Conservation (phyloP, 2,797 vertebrate species). For the Eidolon dupreanum region DNA sequence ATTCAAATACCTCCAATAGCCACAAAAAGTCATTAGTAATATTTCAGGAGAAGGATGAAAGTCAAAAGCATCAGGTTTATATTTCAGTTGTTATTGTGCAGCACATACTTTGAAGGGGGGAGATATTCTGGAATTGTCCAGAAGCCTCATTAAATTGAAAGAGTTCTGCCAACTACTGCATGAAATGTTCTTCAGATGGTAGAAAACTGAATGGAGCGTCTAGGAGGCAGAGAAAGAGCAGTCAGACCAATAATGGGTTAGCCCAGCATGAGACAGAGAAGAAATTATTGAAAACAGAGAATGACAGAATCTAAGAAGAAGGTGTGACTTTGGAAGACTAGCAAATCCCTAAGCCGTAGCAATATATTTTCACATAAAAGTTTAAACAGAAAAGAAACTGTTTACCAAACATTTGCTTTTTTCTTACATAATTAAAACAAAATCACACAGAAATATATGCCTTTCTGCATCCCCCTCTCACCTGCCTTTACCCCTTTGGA, state of each 20-base stretch:
- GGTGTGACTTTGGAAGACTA: neutral
- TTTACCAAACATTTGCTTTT: neutral
- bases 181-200: neutral
- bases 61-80: neutral
- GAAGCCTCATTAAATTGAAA: neutral
- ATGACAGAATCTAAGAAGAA: neutral
- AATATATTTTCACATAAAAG: neutral
- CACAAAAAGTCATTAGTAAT: conserved; percentile 21
- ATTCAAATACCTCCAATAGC: neutral
- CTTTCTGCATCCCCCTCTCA: neutral
- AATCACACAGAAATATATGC: neutral
- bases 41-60: conserved; percentile 31
- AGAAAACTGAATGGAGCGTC: neutral
- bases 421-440: neutral
- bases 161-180: neutral
- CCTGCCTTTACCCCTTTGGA: neutral
- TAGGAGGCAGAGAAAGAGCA: neutral
- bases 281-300: neutral
- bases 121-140: neutral
- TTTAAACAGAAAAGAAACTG: conserved; percentile 18
- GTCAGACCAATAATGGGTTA: neutral
- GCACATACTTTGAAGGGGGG: neutral
- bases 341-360: neutral
- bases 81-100: neutral
- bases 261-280: neutral